Base-by-base conservation (phyloP, 2,797 vertebrate genomes). In the Brachyalestes nurse region DNA sequence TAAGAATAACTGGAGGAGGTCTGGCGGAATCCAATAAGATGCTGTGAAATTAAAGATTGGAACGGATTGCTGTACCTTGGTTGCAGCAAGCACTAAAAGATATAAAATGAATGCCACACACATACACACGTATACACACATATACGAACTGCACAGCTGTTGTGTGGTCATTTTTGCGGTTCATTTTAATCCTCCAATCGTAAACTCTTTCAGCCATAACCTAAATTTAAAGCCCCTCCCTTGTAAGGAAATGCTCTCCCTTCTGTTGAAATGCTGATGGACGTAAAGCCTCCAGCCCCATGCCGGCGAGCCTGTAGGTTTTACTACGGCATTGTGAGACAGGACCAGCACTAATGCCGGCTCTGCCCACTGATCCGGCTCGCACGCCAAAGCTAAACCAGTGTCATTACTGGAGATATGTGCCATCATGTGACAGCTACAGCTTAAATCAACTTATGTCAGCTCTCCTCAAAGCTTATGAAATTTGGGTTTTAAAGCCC, bases 121-220 rank as follows among this genome's bases (percentile, higher is more conserved):
- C 6, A 45, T 40, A 67, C 73, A 47, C 72, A 75, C 6, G 28
- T 40, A 72, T 25, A 40, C 58, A 62, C 0, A 38, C 21, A n/a
- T 16, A 47, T 38, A 49, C 65, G 55, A 69, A 78, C 34, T 3
- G 38, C 62, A 65, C 53, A 61, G 23, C 58, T 67, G 28, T 69
- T 23, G 23, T 13, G 28, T 75, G 23, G 16, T 38, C 77, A 85
- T 84, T 81, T 66, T 61, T 45, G 34, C 67, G 58, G 57, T 77
- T 85, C 86, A 91, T 90, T 92, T 90, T 90, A 91, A 90, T 87
- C 89, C 83, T 89, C 81, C 91, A 92, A 93, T 93, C 91, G 89
- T 93, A 92, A 92, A 92, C 90, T 90, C 90, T 84, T 84, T 93
- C 91, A 92, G 88, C 88, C 91, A 89, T 92, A 90, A 92, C 81